Base-by-base conservation (phyloP, 1,140 invertebrate species). In the Eubasilissa regina region DNA sequence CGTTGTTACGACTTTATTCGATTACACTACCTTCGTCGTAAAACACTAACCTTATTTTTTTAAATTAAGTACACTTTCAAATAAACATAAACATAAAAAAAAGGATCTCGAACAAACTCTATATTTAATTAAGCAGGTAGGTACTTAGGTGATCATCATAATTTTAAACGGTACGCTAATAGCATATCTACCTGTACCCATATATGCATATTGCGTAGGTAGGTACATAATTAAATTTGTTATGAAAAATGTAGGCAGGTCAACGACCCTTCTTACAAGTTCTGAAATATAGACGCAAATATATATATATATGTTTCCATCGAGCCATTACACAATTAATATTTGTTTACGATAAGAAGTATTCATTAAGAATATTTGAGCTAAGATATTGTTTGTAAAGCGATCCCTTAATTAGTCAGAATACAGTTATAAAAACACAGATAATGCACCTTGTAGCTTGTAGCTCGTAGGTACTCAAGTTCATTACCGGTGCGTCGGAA, bases 341-440 rank as follows among this genome's bases (percentile, higher is more conserved):
- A 53, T 51, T 70, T 70, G 66, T 70, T 25, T 25, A 64, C 48
- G 66, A 70, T 70, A 70, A 70, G 47, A 19, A 70, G 21, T 25
- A 17, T 25, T 45, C 66, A 70, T 51, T 70, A 62, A 35, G 19
- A 44, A 21, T 70, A 47, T 51, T 35, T 19, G 66, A 51, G 9
- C 66, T 45, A 48, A 15, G 25, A 35, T 35, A 35, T 6, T 35
- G 25, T 35, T 35, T 51, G 15, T 51, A 25, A 45, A 70, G 7
- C 47, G 66, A 7, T 48, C 8, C 19, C 66, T 35, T 51, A 70
- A 70, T 70, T 70, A 70, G 66, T 70, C 44, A 43, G 15, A 44
- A 15, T 47, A 66, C 62, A 44, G 62, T 66, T 66, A 66, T 58
- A 21, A 58, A 15, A 15, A 43, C 44, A 44, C 0, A 45, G 62